Conservation (phyloP, 1,140 invertebrate genomes). For the Grapholita molesta region DNA sequence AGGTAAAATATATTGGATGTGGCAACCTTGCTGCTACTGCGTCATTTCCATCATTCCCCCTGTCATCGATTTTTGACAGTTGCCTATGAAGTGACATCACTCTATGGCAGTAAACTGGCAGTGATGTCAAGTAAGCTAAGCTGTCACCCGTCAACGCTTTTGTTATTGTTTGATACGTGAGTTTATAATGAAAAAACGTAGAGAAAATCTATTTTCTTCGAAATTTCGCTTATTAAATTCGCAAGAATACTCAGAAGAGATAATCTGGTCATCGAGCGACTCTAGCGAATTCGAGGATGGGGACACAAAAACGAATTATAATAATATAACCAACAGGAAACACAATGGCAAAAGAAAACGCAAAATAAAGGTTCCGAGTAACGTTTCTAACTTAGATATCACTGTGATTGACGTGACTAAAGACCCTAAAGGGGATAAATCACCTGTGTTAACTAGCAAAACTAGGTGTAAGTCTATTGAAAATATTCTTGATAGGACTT, state of each 20-base stretch:
- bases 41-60: no score
- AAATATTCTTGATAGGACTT: neutral
- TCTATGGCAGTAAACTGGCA: no score
- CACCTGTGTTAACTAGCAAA: conserved; percentile 30
- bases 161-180: conserved; percentile 21
- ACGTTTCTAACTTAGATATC: conserved; percentile 52
- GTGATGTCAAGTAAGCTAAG: neutral
- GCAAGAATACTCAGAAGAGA: conserved; percentile 50
- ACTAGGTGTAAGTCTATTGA: neutral
- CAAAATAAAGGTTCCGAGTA: conserved; percentile 40
- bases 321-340: conserved; percentile 25
- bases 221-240: conserved; percentile 56
- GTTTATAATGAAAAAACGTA: conserved; percentile 43
- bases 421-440: conserved; percentile 27
- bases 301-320: conserved; percentile 18
- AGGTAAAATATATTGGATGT: no score
- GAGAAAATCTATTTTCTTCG: conserved; percentile 41
- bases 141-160: neutral
- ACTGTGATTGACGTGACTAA: conserved; percentile 29
- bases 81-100: no score
- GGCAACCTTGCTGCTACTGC: no score
- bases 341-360: conserved; percentile 51
- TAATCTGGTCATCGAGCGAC: conserved; percentile 58
- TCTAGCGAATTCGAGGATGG: conserved; percentile 53
- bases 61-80: no score